A percentile compares a stretch with the other conserved stretches of the same genome.
phyloP scores from a whole-genome alignment of 92 coral and sea anemone species.

The Palythoa grandis region DNA sequence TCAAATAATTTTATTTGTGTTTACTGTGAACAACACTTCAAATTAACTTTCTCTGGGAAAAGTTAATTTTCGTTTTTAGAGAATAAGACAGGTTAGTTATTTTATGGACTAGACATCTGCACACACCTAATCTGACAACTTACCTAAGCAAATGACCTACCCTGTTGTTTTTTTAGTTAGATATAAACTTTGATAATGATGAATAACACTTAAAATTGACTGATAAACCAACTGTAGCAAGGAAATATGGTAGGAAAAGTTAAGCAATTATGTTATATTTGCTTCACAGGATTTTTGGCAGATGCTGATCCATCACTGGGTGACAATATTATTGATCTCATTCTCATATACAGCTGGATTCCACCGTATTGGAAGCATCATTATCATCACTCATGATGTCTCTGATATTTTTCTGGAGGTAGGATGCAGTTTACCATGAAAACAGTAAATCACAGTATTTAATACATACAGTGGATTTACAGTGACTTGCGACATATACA shows the following conservation, averaged over 20 bases:
- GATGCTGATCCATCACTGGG: slow-evolving; percentile 89
- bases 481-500: too few species aligned
- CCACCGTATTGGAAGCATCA: slow-evolving; percentile 85
- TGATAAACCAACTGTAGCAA: background rate
- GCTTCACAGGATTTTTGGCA: slow-evolving; percentile 93
- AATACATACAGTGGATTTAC: too few species aligned
- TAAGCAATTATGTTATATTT: background rate
- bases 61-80: too few species aligned
- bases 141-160: too few species aligned
- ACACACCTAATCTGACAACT: too few species aligned
- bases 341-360: slow-evolving; percentile 82
- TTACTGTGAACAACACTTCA: slow-evolving; percentile 1
- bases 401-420: slow-evolving; percentile 94
- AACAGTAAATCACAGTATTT: background rate
- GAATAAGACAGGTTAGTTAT: too few species aligned
- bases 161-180: too few species aligned
- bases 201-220: background rate
- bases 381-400: slow-evolving; percentile 86
- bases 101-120: too few species aligned
- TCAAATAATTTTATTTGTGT: background rate
- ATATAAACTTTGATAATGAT: too few species aligned
- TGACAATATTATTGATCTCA: slow-evolving; percentile 69
- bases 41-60: background rate
- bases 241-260: background rate
- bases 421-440: background rate